Conservation (phyloP, 2,113 vertebrate species). For the Nothoprocta perdicaria region DNA sequence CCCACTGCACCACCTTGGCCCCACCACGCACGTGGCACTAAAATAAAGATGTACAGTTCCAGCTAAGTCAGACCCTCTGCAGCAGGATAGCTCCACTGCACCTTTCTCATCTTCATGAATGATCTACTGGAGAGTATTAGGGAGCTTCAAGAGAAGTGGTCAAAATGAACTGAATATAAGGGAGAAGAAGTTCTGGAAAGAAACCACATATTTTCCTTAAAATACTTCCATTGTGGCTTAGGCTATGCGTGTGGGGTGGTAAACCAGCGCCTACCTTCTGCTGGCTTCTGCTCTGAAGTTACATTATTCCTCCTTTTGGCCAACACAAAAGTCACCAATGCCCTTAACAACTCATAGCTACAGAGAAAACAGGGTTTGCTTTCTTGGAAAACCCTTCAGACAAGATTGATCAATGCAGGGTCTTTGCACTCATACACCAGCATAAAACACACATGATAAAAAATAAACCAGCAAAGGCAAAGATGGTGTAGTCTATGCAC, state of each 20-base stretch:
- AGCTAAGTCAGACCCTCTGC: background rate
- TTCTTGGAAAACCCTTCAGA: conserved; percentile 22
- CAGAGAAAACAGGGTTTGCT: background rate
- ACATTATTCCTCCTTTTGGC: background rate
- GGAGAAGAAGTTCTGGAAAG: background rate
- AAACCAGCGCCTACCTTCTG: background rate
- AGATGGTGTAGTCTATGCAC: background rate
- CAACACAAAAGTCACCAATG: conserved; percentile 22
- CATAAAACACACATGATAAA: background rate
- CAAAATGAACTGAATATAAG: rapidly evolving
- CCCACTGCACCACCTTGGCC: background rate
- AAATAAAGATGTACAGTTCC: background rate
- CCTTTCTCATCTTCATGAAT: background rate
- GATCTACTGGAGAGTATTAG: background rate
- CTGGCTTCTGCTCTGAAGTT: background rate
- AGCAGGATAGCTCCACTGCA: background rate
- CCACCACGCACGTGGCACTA: background rate
- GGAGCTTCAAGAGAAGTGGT: background rate
- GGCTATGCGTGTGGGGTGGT: background rate
- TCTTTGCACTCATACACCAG: background rate
- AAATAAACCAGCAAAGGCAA: background rate
- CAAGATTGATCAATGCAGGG: background rate
- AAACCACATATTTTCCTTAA: background rate
- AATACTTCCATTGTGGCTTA: background rate
- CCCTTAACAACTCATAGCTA: background rate